Base-by-base conservation (phyloP, 1,140 invertebrate species). In the Kradibia gibbosae region DNA sequence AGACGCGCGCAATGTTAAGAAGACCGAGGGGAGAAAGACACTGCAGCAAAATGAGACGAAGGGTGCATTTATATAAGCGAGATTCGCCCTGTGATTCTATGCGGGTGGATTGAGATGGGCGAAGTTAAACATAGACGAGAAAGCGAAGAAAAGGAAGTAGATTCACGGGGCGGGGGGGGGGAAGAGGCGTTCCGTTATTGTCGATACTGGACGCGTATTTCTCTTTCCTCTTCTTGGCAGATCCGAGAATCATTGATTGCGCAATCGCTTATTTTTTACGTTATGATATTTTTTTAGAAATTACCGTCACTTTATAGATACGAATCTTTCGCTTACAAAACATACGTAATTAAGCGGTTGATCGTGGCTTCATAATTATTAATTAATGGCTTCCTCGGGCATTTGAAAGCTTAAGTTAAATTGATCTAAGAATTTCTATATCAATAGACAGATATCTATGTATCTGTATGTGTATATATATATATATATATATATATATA, bases 1-100 rank as follows among this genome's bases (percentile, higher is more conserved):
- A 48, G 39, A 31, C 57, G 39, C 25, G 22, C 10, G 15, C 28
- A 50, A 45, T 8, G 42, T 8, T 45, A 13, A 34, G 25, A 28
- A 5, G 60, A 8, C 15, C 28, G 17, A 5, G 60, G 81, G 67
- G 22, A 48, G 55, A 65, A 77, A 72, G 71, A 73, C 31, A 55
- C 71, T 22, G 22, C 22, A 17, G 42, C 36, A 62, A 79, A 53
- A 71, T 42, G 34, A 45, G 53, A 78, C 53, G 65, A 72, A 74
- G 86, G 86, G 86, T 87, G 85, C 84, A 87, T 88, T 88, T 87
- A 84, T 85, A 86, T 78, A 73, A 82, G 82, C 67, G 36, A 81
- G 60, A 48, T 48, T 62, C 74, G 42, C n/a, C 28, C 50, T 17
- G 55, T 20, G 25, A 57, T 28, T 28, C n/a, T 57, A 57, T 28